phyloP scores from a whole-genome alignment of 2,797 vertebrate genomes.

The Podarcis siculus region DNA sequence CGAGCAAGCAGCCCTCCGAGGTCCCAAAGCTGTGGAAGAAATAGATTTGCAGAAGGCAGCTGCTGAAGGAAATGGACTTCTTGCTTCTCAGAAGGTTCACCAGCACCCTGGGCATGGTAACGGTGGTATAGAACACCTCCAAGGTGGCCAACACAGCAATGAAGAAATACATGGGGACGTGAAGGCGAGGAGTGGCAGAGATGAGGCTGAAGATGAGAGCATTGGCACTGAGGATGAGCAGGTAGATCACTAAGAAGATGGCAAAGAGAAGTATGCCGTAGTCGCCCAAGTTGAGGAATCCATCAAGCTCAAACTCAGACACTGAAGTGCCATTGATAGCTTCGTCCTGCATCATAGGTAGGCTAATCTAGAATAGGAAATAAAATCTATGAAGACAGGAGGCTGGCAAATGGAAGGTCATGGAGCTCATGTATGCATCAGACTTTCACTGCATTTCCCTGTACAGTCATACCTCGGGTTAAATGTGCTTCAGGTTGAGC shows the following conservation, averaged over 20 bases:
- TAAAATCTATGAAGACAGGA: neutral
- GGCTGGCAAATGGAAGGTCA: neutral
- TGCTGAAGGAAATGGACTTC: conserved; percentile 50
- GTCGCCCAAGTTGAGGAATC: conserved; percentile 38
- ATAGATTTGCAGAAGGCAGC: conserved; percentile 61
- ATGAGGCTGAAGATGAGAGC: conserved; percentile 49
- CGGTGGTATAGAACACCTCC: conserved; percentile 56
- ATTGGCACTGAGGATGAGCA: conserved; percentile 61
- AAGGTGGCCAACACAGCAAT: conserved; percentile 52
- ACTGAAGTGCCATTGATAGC: conserved; percentile 40
- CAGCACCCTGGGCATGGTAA: conserved; percentile 60
- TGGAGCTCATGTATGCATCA: neutral
- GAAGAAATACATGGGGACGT: conserved; percentile 59
- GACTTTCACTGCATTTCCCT: neutral
- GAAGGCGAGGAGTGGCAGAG: conserved; percentile 15
- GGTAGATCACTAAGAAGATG: conserved; percentile 49
- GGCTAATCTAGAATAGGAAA: neutral
- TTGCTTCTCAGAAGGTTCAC: conserved; percentile 41
- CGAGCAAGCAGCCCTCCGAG: conserved; percentile 50
- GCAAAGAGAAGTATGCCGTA: conserved; percentile 29
- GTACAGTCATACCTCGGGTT: no score
- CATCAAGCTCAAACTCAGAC: conserved; percentile 53
- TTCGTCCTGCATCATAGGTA: conserved; percentile 2
- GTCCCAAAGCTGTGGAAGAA: conserved; percentile 59
- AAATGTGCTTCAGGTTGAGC: no score